phyloP scores from a whole-genome alignment of 2,888 invertebrate genomes.

The Lasius platythorax region DNA sequence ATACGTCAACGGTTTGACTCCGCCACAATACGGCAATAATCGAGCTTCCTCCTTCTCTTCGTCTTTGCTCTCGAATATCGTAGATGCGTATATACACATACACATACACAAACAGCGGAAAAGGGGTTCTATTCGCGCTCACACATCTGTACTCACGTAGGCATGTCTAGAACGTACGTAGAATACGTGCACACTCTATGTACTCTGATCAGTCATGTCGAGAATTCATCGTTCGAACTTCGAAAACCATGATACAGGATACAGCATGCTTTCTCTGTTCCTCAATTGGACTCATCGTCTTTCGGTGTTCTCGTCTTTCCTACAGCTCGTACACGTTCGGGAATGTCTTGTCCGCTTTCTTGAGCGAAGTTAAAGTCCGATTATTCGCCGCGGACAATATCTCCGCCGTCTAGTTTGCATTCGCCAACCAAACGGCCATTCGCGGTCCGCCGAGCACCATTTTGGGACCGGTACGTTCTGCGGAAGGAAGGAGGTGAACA shows the following conservation, averaged over 20 bases:
- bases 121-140: constrained; percentile 9
- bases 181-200: neutral
- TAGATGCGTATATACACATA: constrained; percentile 6
- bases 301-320: constrained; percentile 22
- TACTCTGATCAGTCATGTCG: neutral
- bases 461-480: constrained; percentile 58
- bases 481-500: constrained; percentile 27
- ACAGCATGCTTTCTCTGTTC: constrained; percentile 1
- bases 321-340: constrained; percentile 38
- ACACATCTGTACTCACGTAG: neutral
- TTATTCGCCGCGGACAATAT: constrained; percentile 78
- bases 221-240: neutral
- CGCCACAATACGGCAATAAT: constrained; percentile 78
- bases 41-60: constrained; percentile 74
- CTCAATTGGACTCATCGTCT: constrained; percentile 1
- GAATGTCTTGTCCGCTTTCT: constrained; percentile 74
- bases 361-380: constrained; percentile 76
- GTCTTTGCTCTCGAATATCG: constrained; percentile 65
- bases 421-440: constrained; percentile 78
- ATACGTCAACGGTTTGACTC: constrained; percentile 79
- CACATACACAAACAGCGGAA: neutral
- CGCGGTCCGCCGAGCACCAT: constrained; percentile 77
- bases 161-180: constrained; percentile 4
- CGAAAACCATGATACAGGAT: neutral
- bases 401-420: constrained; percentile 78